Conservation (phyloP, 2,113 vertebrate species). For the Eulemur macaco region DNA sequence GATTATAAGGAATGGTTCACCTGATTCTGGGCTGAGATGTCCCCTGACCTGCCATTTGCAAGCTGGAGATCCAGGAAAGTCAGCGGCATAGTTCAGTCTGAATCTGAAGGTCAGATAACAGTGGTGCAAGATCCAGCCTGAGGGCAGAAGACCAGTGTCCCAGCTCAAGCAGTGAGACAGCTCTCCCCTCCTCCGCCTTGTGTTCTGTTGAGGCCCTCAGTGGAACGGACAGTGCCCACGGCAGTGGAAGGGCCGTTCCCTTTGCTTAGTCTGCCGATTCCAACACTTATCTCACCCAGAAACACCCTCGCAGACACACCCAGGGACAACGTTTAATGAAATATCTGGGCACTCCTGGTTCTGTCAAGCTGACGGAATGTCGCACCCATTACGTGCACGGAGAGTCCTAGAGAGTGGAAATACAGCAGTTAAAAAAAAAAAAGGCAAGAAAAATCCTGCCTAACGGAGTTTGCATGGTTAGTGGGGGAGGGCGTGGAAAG, state of each 20-base stretch:
- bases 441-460: background rate
- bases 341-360: background rate
- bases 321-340: background rate
- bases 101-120: background rate
- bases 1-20: background rate
- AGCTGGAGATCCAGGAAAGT: background rate
- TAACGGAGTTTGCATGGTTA: background rate
- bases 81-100: too few species aligned
- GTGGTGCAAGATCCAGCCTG: background rate
- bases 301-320: background rate
- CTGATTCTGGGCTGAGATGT: background rate
- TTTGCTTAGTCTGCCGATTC: background rate
- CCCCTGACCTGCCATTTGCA: accelerated
- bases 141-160: background rate
- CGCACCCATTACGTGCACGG: background rate
- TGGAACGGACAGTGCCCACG: accelerated
- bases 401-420: background rate
- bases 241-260: accelerated
- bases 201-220: background rate
- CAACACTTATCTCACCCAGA: background rate
- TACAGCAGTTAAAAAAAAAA: background rate
- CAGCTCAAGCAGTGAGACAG: background rate
- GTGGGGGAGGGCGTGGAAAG: background rate
- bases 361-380: background rate
- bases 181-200: background rate